Conservation (phyloP, 2,888 invertebrate genomes). For the Petrolisthes cinctipes region DNA sequence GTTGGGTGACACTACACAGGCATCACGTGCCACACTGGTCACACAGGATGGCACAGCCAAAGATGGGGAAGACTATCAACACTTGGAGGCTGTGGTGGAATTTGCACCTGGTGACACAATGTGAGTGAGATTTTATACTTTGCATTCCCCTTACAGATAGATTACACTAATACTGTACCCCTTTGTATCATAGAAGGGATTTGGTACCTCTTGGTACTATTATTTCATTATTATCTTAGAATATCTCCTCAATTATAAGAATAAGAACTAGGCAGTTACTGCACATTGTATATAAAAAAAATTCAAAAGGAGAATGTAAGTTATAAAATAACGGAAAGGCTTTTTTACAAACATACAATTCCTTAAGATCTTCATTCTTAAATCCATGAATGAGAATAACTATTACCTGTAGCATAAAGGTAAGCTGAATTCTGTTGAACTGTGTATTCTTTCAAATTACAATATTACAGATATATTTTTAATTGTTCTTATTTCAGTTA, state of each 20-base stretch:
- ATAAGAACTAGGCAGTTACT: neutral
- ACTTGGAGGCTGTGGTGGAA: constrained; percentile 47
- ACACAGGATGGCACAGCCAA: constrained; percentile 57
- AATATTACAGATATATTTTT: neutral
- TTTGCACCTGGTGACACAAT: constrained; percentile 48
- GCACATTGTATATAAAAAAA: too few species aligned
- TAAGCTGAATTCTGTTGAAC: too few species aligned
- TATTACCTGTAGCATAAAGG: too few species aligned
- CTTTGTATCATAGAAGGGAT: neutral
- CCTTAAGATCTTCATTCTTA: too few species aligned
- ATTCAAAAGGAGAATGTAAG: too few species aligned
- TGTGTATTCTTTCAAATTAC: too few species aligned
- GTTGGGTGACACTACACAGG: constrained; percentile 55
- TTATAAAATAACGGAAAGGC: too few species aligned
- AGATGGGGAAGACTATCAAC: constrained; percentile 47
- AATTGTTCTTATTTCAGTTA: neutral
- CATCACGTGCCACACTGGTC: constrained; percentile 41
- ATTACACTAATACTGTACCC: neutral
- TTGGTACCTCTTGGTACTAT: neutral
- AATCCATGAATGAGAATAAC: too few species aligned
- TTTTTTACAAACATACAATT: too few species aligned
- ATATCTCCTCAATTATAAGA: neutral
- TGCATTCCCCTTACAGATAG: too few species aligned
- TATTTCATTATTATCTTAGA: neutral
- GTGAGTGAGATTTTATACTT: constrained; percentile 35